These are phyloP conservation scores for Decapterus maruadsi DNA, from an alignment of 2,797 vertebrate genomes.

Conservation along the genomic window DNA sequence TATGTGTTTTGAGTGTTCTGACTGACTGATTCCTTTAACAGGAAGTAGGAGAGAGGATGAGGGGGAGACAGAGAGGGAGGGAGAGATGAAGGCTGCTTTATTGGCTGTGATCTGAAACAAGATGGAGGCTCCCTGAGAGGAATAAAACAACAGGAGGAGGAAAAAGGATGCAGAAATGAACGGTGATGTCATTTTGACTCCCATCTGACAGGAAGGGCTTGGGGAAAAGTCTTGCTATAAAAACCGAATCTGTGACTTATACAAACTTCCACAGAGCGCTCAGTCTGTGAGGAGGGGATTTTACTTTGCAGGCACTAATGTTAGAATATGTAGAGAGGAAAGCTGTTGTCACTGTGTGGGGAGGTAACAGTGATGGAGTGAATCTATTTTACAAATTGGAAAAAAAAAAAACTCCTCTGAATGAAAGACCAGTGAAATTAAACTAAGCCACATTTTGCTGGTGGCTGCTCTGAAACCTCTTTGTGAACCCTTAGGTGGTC, in stretches of 20 bases:
- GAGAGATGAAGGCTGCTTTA: slow-evolving; percentile 71
- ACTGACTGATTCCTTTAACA: slow-evolving; percentile 83
- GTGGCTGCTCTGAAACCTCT: slow-evolving; percentile 43
- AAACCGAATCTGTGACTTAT: slow-evolving; percentile 28
- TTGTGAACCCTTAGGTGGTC: slow-evolving; percentile 53
- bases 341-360: neutral
- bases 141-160: slow-evolving; percentile 68
- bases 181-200: slow-evolving; percentile 58
- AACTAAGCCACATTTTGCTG: slow-evolving; percentile 42
- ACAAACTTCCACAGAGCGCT: neutral
- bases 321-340: neutral
- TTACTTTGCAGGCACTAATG: neutral
- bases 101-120: slow-evolving; percentile 82
- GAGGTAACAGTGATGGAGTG: slow-evolving; percentile 12
- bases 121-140: slow-evolving; percentile 79
- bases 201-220: slow-evolving; percentile 25
- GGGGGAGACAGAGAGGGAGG: slow-evolving; percentile 34
- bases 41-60: slow-evolving; percentile 64
- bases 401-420: slow-evolving; percentile 14
- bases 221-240: slow-evolving; percentile 7
- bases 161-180: slow-evolving; percentile 35
- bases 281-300: neutral
- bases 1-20: slow-evolving; percentile 87
- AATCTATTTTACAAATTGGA: slow-evolving; percentile 19
- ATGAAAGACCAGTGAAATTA: slow-evolving; percentile 46